Percentiles rank a stretch among this genome's conserved stretches.
Conservation (phyloP, 2,888 invertebrate species). For the Tachina lurida region DNA sequence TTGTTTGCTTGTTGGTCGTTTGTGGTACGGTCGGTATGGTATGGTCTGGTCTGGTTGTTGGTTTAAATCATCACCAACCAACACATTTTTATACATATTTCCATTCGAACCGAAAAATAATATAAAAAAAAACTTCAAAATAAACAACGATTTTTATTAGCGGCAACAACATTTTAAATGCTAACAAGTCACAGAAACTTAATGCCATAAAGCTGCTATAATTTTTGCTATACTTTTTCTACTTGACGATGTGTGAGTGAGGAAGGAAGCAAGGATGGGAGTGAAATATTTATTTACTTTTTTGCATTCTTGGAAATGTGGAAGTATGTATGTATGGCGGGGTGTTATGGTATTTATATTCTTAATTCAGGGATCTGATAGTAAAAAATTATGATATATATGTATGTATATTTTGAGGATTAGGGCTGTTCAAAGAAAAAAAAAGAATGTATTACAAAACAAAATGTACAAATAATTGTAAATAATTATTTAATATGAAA, state of each 20-base stretch:
- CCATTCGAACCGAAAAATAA: not conserved
- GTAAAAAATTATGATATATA: conserved; percentile 14
- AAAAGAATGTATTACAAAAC: not conserved
- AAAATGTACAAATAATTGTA: too few relatives aligned
- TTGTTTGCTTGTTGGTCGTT: conserved; percentile 36
- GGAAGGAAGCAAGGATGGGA: not conserved
- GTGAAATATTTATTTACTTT: conserved; percentile 36
- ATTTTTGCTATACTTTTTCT: conserved; percentile 42
- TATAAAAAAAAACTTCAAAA: conserved; percentile 6
- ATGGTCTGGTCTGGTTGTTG: conserved; percentile 43
- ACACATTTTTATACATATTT: conserved; percentile 38
- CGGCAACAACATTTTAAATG: conserved; percentile 61
- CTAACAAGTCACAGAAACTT: conserved; percentile 61
- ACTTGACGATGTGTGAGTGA: not conserved
- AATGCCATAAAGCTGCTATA: conserved; percentile 64
- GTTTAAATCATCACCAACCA: conserved; percentile 51
- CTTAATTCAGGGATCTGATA: conserved; percentile 31
- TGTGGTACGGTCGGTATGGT: conserved; percentile 16
- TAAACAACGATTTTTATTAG: conserved; percentile 51
- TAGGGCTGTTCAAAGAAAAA: not conserved
- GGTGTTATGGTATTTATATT: conserved; percentile 20
- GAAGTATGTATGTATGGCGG: not conserved
- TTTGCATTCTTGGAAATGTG: not conserved
- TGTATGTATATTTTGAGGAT: not conserved
- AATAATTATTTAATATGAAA: too few relatives aligned